These are phyloP conservation scores for Eilema sororculum DNA, from an alignment of 2,888 invertebrate genomes.

Conservation along the genomic window DNA sequence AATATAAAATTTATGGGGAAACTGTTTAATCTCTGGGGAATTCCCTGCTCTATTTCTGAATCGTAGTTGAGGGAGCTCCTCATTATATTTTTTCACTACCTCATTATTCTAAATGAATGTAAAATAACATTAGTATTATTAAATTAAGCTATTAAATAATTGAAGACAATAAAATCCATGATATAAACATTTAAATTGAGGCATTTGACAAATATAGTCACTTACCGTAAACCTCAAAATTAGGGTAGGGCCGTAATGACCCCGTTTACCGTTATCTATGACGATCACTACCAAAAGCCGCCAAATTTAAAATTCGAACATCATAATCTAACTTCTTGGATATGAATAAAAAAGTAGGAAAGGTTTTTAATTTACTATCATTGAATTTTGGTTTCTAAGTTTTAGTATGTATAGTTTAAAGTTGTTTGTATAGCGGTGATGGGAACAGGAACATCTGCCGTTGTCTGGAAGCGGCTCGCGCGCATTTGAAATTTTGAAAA, in stretches of 20 bases:
- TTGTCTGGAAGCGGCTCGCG: conserved; percentile 75
- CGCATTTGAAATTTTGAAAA: conserved; percentile 83
- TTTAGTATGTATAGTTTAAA: conserved; percentile 48
- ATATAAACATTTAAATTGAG: conserved; percentile 66
- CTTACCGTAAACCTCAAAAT: conserved; percentile 71
- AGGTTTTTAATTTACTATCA: conserved; percentile 41
- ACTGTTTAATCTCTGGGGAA: conserved; percentile 51
- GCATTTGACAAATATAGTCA: conserved; percentile 77
- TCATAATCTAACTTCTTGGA: conserved; percentile 79
- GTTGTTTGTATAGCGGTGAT: conserved; percentile 40
- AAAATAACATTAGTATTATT: conserved; percentile 12
- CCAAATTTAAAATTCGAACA: conserved; percentile 82
- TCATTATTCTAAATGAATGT: conserved; percentile 62
- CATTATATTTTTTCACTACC: conserved; percentile 49
- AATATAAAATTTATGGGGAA: conserved; percentile 2
- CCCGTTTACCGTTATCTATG: conserved; percentile 79
- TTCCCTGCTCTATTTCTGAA: conserved; percentile 73
- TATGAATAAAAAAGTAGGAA: conserved; percentile 54
- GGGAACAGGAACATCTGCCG: conserved; percentile 79
- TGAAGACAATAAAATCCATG: conserved; percentile 74
- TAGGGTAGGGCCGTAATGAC: conserved; percentile 77
- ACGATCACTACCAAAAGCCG: conserved; percentile 75
- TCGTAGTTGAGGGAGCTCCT: conserved; percentile 46
- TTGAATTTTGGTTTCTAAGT: conserved; percentile 47
- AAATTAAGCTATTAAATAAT: conserved; percentile 76